Evolutionary conservation across 2,113 vertebrate species (phyloP).

Genomic region (Patagioenas fasciata): DNA sequence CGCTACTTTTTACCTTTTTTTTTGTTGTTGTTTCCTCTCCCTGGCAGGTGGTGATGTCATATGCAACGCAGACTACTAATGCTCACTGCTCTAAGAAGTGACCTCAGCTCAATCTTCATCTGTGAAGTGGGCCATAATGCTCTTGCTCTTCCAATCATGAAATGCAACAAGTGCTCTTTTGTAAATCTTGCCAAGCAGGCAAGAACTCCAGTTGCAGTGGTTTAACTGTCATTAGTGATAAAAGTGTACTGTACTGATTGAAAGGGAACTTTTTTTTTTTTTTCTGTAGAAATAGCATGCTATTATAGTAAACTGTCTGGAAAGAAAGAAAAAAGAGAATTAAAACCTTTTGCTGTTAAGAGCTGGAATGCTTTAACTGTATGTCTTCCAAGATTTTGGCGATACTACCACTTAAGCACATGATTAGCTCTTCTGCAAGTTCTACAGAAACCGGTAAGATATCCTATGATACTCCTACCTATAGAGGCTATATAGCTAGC

Average conservation of each 20-base stretch:
- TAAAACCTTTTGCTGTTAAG: neutral
- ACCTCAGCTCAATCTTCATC: neutral
- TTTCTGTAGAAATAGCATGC: neutral
- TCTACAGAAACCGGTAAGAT: neutral
- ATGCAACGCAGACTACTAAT: neutral
- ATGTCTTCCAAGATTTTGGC: neutral
- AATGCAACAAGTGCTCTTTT: neutral
- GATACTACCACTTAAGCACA: neutral
- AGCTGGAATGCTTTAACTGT: neutral
- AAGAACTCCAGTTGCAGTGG: neutral
- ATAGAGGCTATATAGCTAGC: neutral
- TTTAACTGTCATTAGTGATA: neutral
- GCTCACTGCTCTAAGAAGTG: neutral
- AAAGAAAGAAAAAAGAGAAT: neutral
- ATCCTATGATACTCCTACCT: neutral
- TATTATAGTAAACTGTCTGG: neutral
- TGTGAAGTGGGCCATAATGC: neutral
- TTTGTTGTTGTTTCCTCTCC: fast-evolving
- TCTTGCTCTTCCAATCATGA: neutral
- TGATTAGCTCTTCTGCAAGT: neutral
- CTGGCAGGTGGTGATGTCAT: neutral
- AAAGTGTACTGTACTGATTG: constrained; percentile 5
- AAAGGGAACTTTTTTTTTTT: neutral
- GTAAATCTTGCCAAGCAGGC: neutral
- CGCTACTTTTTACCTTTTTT: neutral